phyloP scores from a whole-genome alignment of 2,797 vertebrate species.

The Gymnothorax javanicus region DNA sequence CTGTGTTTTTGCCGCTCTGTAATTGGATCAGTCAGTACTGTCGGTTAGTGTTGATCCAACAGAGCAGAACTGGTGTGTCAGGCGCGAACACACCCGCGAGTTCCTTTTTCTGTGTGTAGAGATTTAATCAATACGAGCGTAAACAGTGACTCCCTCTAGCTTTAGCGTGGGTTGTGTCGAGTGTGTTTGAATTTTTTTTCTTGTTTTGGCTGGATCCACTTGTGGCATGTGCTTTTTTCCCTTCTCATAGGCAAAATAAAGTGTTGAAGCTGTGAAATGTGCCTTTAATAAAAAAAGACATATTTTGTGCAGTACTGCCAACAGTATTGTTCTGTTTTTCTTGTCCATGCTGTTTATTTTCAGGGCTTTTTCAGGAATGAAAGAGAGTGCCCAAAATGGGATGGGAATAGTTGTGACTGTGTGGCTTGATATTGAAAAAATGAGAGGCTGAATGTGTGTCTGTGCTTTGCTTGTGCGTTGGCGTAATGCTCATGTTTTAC shows the following conservation, averaged over 20 bases:
- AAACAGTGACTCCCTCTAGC: background rate
- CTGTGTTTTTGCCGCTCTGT: background rate
- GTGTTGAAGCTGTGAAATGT: conserved; percentile 25
- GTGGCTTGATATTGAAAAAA: conserved; percentile 57
- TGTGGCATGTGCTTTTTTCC: conserved; percentile 19
- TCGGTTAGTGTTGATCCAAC: background rate
- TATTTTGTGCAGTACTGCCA: conserved; percentile 18
- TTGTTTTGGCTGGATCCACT: conserved; percentile 5
- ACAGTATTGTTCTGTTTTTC: conserved; percentile 17
- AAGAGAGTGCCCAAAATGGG: conserved; percentile 23
- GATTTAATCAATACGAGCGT: conserved; percentile 1
- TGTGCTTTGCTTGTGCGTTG: background rate
- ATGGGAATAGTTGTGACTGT: background rate
- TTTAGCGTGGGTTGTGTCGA: background rate
- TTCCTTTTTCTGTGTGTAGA: conserved; percentile 18
- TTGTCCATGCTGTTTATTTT: conserved; percentile 42
- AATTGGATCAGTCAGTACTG: conserved; percentile 14
- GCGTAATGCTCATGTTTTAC: background rate
- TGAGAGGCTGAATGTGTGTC: background rate
- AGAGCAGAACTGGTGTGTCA: background rate
- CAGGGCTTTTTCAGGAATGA: background rate
- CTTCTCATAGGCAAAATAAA: conserved; percentile 3
- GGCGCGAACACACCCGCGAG: conserved; percentile 9
- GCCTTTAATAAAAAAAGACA: conserved; percentile 26
- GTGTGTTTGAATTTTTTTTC: conserved; percentile 14